Evolutionary conservation across 2,888 invertebrate genomes (phyloP).

Genomic region (Eustalomyia histrio): DNA sequence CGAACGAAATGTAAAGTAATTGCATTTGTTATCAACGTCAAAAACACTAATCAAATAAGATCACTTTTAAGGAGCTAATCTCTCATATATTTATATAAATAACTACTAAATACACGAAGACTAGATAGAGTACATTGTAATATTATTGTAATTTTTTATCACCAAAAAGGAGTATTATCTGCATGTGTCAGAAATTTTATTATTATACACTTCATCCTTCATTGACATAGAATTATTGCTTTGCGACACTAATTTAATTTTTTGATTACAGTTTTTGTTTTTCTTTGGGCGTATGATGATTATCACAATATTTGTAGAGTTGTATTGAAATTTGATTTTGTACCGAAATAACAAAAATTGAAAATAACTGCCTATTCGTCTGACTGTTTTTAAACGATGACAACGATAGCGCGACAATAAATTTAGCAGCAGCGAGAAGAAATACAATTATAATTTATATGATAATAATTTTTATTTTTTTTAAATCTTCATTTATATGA

Average conservation of each 20-base stretch:
- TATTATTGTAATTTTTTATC: background rate
- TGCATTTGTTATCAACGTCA: background rate
- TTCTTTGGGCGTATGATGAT: background rate
- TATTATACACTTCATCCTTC: no score
- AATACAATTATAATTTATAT: slow-evolving; percentile 37
- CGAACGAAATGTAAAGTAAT: slow-evolving; percentile 6
- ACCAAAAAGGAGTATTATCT: background rate
- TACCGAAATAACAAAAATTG: background rate
- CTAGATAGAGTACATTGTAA: background rate
- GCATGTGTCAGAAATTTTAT: no score
- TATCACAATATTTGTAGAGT: slow-evolving; percentile 20
- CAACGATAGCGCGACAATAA: slow-evolving; percentile 29
- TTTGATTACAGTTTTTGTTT: slow-evolving; percentile 10
- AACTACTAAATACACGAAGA: background rate
- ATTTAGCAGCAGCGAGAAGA: slow-evolving; percentile 4
- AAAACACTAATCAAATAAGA: background rate
- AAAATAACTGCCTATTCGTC: slow-evolving; percentile 31
- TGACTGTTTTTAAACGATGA: slow-evolving; percentile 36
- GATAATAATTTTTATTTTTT: slow-evolving; percentile 31
- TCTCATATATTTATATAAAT: background rate
- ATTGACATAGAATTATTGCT: background rate
- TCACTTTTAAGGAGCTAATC: background rate
- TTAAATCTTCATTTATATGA: slow-evolving; percentile 41
- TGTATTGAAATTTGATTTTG: slow-evolving; percentile 5
- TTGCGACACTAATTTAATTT: slow-evolving; percentile 26